Evolutionary conservation across 30 jellyfish, hydroid and myxozoan genomes (phyloP), one percentile per base, ranked within the genome.

Genomic region (Hydra vulgaris): DNA sequence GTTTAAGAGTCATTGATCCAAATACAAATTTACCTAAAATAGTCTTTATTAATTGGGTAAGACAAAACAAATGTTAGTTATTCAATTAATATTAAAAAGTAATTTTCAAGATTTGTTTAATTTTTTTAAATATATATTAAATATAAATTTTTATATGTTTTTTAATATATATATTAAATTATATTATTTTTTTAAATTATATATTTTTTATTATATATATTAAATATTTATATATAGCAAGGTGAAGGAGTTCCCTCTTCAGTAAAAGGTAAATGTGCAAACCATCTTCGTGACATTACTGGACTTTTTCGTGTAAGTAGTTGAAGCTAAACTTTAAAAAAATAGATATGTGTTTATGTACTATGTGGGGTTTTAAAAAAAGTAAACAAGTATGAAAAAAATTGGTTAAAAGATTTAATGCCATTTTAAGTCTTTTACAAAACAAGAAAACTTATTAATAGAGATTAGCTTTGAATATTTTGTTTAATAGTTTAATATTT

Each of bases 191-290:
- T n/a, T n/a, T n/a, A n/a, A n/a, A n/a, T n/a, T n/a, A n/a, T n/a
- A n/a, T n/a, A n/a, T n/a, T n/a, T n/a, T 71, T 17, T 17, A 22
- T 53, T 17, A 71, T 71, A 21, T n/a, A 71, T 71, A 71, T 71
- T 18, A n/a, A n/a, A 21, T n/a, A 17, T 71, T 17, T 17, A 0
- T 18, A n/a, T 71, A n/a, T 75, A 90, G 97, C 97, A 90, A 85
- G 97, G 97, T 17, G 97, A 90, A 86, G 97, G 97, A 61, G 97
- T 90, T 7, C 97, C 97, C 7, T 74, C 97, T 19, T 85, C 81
- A 21, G 95, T 85, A 7, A 90, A 90, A 82, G 97, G 97, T 20
- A 88, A 81, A 21, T 90, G 97, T 77, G 97, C 97, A 23, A 90
- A 86, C 70, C 97, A 90, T 79, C 54, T 85, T 54, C 70, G 97